Evolutionary conservation across 2,888 invertebrate species (phyloP).

Genomic region (Hipparchia semele): DNA sequence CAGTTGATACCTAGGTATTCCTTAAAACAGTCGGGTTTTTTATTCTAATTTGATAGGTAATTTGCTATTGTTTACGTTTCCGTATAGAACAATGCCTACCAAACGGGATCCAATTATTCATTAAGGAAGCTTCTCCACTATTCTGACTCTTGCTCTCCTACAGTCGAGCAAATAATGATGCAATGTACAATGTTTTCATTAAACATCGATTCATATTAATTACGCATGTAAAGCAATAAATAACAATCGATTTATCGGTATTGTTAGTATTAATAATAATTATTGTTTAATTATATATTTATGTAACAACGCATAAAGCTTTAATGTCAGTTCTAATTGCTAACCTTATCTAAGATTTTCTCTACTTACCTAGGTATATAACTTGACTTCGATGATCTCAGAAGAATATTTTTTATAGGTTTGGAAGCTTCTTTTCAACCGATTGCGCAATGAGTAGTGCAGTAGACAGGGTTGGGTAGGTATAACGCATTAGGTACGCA

Average conservation of each 20-base stretch:
- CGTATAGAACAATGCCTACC: no score
- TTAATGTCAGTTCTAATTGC: constrained; percentile 35
- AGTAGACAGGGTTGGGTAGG: no score
- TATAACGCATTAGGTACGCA: no score
- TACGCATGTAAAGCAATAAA: constrained; percentile 27
- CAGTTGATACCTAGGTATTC: no score
- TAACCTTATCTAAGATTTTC: constrained; percentile 17
- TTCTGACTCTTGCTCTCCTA: not conserved
- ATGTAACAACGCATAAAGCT: constrained; percentile 24
- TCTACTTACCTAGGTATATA: not conserved
- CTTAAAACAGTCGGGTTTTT: no score
- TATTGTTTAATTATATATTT: constrained; percentile 27
- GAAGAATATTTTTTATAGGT: not conserved
- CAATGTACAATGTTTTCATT: constrained; percentile 21
- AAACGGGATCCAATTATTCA: no score
- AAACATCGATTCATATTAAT: constrained; percentile 18
- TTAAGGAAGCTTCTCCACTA: no score
- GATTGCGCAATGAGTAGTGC: constrained; percentile 14
- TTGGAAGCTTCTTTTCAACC: no score
- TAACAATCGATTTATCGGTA: constrained; percentile 24
- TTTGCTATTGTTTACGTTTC: no score
- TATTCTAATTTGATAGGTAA: no score
- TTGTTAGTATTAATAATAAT: constrained; percentile 28
- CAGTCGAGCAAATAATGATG: constrained; percentile 1
- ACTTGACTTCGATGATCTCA: constrained; percentile 1